Evolutionary conservation across 2,113 vertebrate species (phyloP).

Genomic region (Empidonax alnorum): DNA sequence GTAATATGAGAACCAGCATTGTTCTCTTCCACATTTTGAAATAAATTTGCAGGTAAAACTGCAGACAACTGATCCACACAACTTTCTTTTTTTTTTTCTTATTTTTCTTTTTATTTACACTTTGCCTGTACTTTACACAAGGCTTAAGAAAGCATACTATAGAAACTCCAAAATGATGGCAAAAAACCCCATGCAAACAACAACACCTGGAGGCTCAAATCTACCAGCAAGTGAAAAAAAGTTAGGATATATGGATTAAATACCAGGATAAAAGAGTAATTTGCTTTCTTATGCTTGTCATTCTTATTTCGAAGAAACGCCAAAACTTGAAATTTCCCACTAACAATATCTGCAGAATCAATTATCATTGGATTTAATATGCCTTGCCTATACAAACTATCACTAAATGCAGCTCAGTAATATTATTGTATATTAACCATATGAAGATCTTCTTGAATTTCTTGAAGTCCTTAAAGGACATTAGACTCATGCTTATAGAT

Average conservation of each 20-base stretch:
- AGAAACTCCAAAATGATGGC: neutral
- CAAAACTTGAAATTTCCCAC: neutral
- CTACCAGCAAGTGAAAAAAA: neutral
- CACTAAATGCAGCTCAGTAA: neutral
- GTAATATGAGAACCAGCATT: neutral
- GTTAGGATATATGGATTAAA: neutral
- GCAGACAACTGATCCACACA: neutral
- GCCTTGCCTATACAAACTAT: neutral
- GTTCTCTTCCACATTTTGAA: neutral
- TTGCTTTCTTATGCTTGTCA: neutral
- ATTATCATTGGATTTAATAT: neutral
- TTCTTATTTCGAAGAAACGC: neutral
- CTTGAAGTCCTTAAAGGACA: neutral
- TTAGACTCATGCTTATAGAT: neutral
- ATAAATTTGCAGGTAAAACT: neutral
- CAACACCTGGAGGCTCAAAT: neutral
- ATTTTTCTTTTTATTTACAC: neutral
- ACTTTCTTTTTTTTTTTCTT: no score
- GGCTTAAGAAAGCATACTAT: conserved; percentile 9
- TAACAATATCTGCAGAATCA: neutral
- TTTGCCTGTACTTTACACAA: neutral
- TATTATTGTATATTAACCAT: neutral
- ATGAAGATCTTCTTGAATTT: neutral
- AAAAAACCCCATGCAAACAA: neutral
- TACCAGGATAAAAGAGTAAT: neutral